phyloP scores from a whole-genome alignment of 2,113 vertebrate genomes.

The Euleptes europaea region DNA sequence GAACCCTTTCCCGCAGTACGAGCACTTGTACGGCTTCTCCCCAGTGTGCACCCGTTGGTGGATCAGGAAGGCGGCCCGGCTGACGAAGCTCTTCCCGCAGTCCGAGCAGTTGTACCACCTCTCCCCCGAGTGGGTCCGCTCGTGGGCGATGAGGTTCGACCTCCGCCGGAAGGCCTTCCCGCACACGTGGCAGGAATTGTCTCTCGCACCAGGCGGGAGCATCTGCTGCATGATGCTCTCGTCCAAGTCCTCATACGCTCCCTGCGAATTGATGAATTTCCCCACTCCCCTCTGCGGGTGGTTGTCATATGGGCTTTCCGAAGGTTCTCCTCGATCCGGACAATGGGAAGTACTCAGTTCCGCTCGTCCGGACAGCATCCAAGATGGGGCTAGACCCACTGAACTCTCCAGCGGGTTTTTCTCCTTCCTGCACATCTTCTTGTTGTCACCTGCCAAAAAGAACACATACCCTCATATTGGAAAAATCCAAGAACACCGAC shows the following conservation, averaged over 20 bases:
- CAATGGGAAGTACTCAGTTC: neutral
- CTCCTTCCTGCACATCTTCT: neutral
- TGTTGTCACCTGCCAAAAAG: neutral
- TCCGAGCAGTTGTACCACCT: conserved; percentile 77
- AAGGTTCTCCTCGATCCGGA: neutral
- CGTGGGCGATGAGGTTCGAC: conserved; percentile 84
- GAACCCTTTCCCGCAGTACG: conserved; percentile 28
- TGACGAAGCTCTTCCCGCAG: conserved; percentile 72
- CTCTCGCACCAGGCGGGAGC: conserved; percentile 59
- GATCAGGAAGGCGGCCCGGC: conserved; percentile 59
- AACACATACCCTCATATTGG: neutral
- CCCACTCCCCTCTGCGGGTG: neutral
- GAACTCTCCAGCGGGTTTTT: neutral
- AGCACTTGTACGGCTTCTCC: conserved; percentile 54
- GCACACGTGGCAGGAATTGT: conserved; percentile 60
- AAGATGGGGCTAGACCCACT: neutral
- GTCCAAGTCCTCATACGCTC: conserved; percentile 19
- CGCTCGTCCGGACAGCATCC: neutral
- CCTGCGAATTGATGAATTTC: conserved; percentile 25
- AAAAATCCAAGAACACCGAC: too few species aligned
- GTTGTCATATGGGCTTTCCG: neutral
- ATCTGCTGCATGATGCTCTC: conserved; percentile 48
- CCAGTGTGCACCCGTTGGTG: conserved; percentile 55
- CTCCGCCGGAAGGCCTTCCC: conserved; percentile 85
- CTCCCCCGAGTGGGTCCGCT: conserved; percentile 83